phyloP scores from a whole-genome alignment of 2,797 vertebrate species.

The Cyprinella venusta region DNA sequence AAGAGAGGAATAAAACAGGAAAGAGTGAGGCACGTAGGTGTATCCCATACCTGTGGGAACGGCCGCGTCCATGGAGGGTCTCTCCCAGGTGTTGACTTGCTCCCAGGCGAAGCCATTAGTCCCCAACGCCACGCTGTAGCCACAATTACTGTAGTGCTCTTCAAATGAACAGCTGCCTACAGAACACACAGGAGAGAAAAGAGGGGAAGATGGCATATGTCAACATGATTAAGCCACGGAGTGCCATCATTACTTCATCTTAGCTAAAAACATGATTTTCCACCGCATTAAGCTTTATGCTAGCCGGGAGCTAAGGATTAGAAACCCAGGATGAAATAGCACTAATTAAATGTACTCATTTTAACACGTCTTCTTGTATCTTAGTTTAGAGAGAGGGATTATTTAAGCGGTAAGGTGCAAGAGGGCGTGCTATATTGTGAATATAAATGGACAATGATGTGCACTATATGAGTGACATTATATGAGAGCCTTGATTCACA shows the following conservation, averaged over 20 bases:
- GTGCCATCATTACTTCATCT: constrained; percentile 76
- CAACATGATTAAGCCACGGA: constrained; percentile 74
- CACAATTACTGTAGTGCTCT: constrained; percentile 93
- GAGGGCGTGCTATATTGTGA: not conserved
- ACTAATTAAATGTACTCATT: constrained; percentile 65
- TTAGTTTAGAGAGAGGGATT: constrained; percentile 63
- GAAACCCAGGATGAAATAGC: constrained; percentile 59
- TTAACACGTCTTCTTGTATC: constrained; percentile 63
- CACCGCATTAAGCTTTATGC: constrained; percentile 73
- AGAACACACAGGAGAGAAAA: constrained; percentile 58
- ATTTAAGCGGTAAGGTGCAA: not conserved
- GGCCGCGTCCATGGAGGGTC: constrained; percentile 87
- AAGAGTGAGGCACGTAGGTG: constrained; percentile 4
- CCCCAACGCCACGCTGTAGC: constrained; percentile 92
- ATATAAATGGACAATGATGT: not conserved
- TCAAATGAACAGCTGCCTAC: constrained; percentile 93
- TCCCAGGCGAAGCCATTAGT: constrained; percentile 98
- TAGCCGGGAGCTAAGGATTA: constrained; percentile 69
- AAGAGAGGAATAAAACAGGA: not conserved
- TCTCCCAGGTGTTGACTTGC: constrained; percentile 98
- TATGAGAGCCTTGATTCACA: not conserved
- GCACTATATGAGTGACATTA: not conserved
- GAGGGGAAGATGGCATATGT: constrained; percentile 64
- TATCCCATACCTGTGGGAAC: constrained; percentile 87
- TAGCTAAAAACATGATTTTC: constrained; percentile 71